Evolutionary conservation across 2,797 vertebrate genomes (phyloP).

Genomic region (Galagoides demidoff): DNA sequence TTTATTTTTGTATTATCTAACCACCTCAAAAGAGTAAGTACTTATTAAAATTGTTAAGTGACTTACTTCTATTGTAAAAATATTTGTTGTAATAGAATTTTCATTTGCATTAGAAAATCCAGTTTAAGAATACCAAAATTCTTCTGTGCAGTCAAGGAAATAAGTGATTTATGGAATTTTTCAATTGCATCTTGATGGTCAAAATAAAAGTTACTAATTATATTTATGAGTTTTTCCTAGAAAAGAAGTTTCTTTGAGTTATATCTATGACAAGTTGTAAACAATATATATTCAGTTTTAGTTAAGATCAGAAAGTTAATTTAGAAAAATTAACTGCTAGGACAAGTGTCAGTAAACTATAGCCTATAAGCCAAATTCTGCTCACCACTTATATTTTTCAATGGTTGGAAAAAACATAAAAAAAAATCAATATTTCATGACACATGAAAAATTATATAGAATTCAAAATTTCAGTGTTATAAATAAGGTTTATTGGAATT

Average conservation of each 20-base stretch:
- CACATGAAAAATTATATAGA: constrained; percentile 36
- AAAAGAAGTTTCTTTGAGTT: constrained; percentile 20
- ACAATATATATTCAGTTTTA: constrained; percentile 31
- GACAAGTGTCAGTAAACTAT: background rate
- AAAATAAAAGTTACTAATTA: constrained; percentile 41
- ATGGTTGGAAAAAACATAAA: background rate
- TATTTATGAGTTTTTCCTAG: background rate
- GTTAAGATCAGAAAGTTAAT: constrained; percentile 55
- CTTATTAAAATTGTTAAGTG: constrained; percentile 37
- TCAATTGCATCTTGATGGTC: constrained; percentile 13
- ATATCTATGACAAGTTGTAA: constrained; percentile 55
- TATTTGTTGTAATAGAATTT: constrained; percentile 31
- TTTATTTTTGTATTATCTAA: constrained; percentile 40
- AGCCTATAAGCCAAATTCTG: background rate
- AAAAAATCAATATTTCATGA: constrained; percentile 45
- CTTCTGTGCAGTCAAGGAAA: constrained; percentile 15
- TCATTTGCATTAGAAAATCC: constrained; percentile 47
- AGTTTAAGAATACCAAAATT: constrained; percentile 46
- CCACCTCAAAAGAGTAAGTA: constrained; percentile 6
- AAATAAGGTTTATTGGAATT: constrained; percentile 27
- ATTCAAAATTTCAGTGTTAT: constrained; percentile 46
- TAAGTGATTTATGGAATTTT: constrained; percentile 39
- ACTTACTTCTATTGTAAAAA: constrained; percentile 33
- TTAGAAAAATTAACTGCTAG: constrained; percentile 48
- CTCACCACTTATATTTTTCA: background rate